Evolutionary conservation across 2,888 invertebrate genomes (phyloP).

Genomic region (Gerris lacustris): DNA sequence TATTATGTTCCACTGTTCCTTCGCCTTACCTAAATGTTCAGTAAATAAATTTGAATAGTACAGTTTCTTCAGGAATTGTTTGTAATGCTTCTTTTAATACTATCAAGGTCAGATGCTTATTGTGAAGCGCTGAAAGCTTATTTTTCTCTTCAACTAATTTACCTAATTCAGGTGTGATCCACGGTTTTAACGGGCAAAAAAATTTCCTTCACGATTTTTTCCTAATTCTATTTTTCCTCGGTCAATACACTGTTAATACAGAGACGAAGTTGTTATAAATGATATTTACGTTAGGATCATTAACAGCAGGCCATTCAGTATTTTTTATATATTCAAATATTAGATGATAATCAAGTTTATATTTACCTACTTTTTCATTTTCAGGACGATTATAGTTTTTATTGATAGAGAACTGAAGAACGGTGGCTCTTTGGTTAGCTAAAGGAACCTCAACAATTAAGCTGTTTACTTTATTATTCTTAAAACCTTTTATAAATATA

Average conservation of each 20-base stretch:
- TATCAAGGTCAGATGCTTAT: background rate
- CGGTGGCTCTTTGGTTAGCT: background rate
- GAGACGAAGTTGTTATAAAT: background rate
- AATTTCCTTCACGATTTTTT: background rate
- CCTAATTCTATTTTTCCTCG: background rate
- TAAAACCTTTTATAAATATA: background rate
- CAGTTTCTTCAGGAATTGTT: too few relatives aligned
- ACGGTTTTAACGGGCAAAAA: background rate
- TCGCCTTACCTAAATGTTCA: too few relatives aligned
- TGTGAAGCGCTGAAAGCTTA: background rate
- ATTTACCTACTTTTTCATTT: accelerated
- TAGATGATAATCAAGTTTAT: background rate
- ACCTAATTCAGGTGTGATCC: background rate
- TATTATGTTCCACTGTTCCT: background rate
- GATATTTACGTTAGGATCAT: background rate
- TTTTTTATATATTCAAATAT: background rate
- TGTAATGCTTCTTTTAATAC: too few relatives aligned
- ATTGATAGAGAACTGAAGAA: background rate
- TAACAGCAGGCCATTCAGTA: background rate
- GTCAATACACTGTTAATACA: background rate
- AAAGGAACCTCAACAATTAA: background rate
- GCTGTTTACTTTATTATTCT: background rate
- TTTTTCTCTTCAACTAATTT: background rate
- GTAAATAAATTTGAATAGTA: too few relatives aligned
- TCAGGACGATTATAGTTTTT: background rate